phyloP scores from a whole-genome alignment of 2,888 invertebrate species.

The Andrena haemorrhoa region DNA sequence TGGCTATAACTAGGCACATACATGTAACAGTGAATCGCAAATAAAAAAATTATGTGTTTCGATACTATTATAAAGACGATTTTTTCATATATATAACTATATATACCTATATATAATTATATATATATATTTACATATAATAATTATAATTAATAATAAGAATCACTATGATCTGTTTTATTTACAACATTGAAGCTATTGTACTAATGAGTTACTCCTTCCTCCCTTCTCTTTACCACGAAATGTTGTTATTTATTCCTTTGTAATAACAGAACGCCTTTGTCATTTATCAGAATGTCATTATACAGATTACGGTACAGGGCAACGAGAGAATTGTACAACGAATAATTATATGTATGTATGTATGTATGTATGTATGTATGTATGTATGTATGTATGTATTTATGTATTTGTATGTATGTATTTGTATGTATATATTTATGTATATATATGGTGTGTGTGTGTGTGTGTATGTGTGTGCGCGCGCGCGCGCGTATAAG shows the following conservation, averaged over 20 bases:
- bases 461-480: too few relatives aligned
- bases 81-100: slow-evolving; percentile 62
- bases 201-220: slow-evolving; percentile 67
- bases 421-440: too few relatives aligned
- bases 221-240: slow-evolving; percentile 25
- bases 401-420: too few relatives aligned
- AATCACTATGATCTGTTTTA: slow-evolving; percentile 74
- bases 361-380: slow-evolving; percentile 25
- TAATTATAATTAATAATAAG: slow-evolving; percentile 59
- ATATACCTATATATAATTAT: slow-evolving; percentile 47
- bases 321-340: slow-evolving; percentile 73
- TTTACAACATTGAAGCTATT: slow-evolving; percentile 81
- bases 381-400: slow-evolving; percentile 19
- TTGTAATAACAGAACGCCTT: slow-evolving; percentile 64
- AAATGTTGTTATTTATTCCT: slow-evolving; percentile 52
- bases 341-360: slow-evolving; percentile 54
- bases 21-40: slow-evolving; percentile 83
- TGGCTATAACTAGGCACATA: slow-evolving; percentile 83
- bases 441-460: too few relatives aligned
- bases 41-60: slow-evolving; percentile 82
- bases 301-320: slow-evolving; percentile 61
- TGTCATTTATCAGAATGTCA: slow-evolving; percentile 61
- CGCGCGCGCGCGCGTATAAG: slow-evolving; percentile 6
- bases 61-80: slow-evolving; percentile 76
- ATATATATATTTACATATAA: slow-evolving; percentile 56